phyloP scores from a whole-genome alignment of 2,888 invertebrate species.

The Protophormia terraenovae region DNA sequence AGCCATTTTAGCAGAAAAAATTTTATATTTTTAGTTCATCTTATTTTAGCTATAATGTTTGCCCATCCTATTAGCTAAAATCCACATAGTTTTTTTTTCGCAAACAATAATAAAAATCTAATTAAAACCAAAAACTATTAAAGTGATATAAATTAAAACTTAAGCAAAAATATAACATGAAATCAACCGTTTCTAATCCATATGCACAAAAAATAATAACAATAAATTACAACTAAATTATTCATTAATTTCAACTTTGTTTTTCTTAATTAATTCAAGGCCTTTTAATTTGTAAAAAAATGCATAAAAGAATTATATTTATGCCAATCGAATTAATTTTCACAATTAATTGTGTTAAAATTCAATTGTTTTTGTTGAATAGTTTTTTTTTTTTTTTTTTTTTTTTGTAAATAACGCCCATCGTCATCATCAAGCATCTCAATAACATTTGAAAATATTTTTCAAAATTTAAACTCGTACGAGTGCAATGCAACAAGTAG shows the following conservation, averaged over 20 bases:
- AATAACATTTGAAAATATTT: slow-evolving; percentile 40
- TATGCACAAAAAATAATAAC: background rate
- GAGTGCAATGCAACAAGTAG: slow-evolving; percentile 42
- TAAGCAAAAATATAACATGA: background rate
- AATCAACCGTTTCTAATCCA: background rate
- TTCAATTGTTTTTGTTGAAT: background rate
- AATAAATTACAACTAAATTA: background rate
- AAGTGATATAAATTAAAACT: background rate
- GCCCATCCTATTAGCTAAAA: too few species aligned
- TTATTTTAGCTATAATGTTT: too few species aligned
- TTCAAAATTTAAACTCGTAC: background rate
- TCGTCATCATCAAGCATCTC: slow-evolving; percentile 42
- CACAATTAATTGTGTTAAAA: slow-evolving; percentile 46
- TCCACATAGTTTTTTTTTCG: too few species aligned
- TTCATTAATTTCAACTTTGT: slow-evolving; percentile 13
- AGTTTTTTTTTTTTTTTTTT: background rate
- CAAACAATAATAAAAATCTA: too few species aligned
- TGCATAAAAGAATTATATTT: slow-evolving; percentile 15
- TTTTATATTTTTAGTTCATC: too few species aligned
- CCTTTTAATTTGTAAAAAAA: slow-evolving; percentile 21
- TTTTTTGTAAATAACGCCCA: slow-evolving; percentile 51
- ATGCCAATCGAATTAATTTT: slow-evolving; percentile 58
- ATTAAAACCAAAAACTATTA: too few species aligned
- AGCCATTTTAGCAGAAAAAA: too few species aligned
- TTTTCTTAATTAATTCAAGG: slow-evolving; percentile 58